These are phyloP conservation scores for Pyrgilauda ruficollis DNA, from an alignment of 2,113 vertebrate genomes.

Conservation along the genomic window DNA sequence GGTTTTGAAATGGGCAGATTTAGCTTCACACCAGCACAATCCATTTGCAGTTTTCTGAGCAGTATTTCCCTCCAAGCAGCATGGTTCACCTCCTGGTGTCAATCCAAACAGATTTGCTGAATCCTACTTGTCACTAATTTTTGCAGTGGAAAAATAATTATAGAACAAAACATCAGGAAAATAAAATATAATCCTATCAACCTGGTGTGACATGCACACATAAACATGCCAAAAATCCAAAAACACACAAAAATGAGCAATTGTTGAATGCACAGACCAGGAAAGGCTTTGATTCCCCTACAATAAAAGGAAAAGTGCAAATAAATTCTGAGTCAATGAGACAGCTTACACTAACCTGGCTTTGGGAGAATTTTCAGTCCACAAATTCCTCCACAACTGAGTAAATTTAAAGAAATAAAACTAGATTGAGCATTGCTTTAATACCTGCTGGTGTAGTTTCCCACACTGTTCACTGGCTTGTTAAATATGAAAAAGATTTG, in stretches of 20 bases:
- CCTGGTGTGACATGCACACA: neutral
- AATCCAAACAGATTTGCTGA: constrained; percentile 23
- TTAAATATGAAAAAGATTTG: constrained; percentile 78
- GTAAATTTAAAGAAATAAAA: constrained; percentile 79
- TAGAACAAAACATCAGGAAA: neutral
- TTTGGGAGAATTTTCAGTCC: constrained; percentile 73
- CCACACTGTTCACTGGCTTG: constrained; percentile 75
- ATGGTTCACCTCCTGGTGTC: neutral
- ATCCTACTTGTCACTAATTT: neutral
- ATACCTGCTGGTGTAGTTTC: constrained; percentile 74
- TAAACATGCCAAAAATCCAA: neutral
- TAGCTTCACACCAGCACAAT: neutral
- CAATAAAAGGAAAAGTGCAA: constrained; percentile 12
- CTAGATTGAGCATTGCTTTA: constrained; percentile 79
- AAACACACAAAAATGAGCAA: neutral
- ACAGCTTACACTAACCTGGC: constrained; percentile 69
- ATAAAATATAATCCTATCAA: neutral
- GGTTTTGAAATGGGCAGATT: neutral
- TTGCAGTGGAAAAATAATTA: constrained; percentile 48
- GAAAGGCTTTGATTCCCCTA: neutral
- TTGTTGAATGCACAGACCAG: neutral
- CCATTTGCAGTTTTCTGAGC: neutral
- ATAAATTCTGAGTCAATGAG: constrained; percentile 72
- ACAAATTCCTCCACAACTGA: constrained; percentile 78
- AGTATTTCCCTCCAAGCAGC: neutral